Base-by-base conservation (phyloP, 2,888 invertebrate genomes). In the Choreutis nemorana region DNA sequence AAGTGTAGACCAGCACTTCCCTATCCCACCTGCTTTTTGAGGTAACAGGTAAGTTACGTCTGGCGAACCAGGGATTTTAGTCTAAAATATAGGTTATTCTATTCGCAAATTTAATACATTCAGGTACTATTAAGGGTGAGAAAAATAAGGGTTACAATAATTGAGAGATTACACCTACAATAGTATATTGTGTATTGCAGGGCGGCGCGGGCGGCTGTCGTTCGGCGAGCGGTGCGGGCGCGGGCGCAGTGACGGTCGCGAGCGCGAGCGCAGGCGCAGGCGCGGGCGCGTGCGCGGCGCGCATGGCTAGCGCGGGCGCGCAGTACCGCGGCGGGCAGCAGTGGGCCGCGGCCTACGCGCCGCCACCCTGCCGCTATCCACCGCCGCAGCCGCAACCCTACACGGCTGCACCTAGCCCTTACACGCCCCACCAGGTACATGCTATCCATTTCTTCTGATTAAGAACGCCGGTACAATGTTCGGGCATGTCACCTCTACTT, bases 301-400 rank as follows among this genome's bases (percentile, higher is more conserved):
- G 81, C 72, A 67, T 80, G 79, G 65, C 81, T 62, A 63, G 77
- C 81, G 70, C 81, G 44, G 73, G 75, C 61, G 72, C 72, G 43
- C 73, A 77, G 61, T 73, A 48, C 65, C 75, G 75, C 71, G 75
- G 77, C 60, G 71, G 72, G 46, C 75, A 75, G 71, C 73, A 73
- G 71, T 77, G 75, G 73, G 63, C 71, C 40, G 59, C 77, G 59
- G 71, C 75, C 16, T 77, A 73, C 53, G 61, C 73, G 63, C 70
- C 75, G 63, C 75, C 63, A 57, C 75, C 75, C 55, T 75, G 75
- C 64, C 75, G 75, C 65, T 75, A 75, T 55, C 73, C 75, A 63
- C 75, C 75, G 65, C 75, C 77, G 40, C 75, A 73, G 52, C 63
- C 68, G 44, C 75, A 73, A 55, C 59, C 60, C 26, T 73, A 73